These are phyloP conservation scores for Melangyna quadrimaculata DNA, from an alignment of 2,888 invertebrate species.

Conservation along the genomic window DNA sequence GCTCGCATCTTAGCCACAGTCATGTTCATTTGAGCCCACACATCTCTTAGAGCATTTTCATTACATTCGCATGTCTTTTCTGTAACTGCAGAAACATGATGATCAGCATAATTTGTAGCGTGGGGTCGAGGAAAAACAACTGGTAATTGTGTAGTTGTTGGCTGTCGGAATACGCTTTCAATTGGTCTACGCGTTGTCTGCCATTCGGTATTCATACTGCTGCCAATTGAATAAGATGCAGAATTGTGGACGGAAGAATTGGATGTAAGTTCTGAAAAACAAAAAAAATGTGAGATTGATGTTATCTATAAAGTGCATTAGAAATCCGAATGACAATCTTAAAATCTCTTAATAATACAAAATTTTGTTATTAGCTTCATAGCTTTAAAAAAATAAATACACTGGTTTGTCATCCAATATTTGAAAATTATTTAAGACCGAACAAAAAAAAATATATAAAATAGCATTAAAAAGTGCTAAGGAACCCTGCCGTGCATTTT, in stretches of 20 bases:
- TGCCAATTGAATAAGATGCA: neutral
- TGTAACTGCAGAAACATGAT: neutral
- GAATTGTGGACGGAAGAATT: neutral
- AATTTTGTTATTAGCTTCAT: too few species aligned
- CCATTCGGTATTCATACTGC: neutral
- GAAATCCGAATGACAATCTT: too few species aligned
- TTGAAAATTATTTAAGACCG: too few species aligned
- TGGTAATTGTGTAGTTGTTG: neutral
- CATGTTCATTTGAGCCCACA: constrained; percentile 30
- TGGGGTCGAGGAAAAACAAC: neutral
- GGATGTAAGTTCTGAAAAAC: neutral
- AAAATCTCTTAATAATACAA: too few species aligned
- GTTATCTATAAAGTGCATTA: too few species aligned
- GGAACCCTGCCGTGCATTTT: too few species aligned
- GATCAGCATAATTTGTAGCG: neutral
- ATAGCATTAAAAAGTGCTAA: too few species aligned
- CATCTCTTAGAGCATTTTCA: neutral
- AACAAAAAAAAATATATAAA: too few species aligned
- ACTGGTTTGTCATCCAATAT: too few species aligned
- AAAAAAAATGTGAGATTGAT: neutral
- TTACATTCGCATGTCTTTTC: constrained; percentile 29
- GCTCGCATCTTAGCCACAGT: constrained; percentile 4
- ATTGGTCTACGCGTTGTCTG: neutral
- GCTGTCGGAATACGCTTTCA: neutral
- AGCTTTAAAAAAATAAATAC: too few species aligned